Percentiles rank a stretch among this genome's conserved stretches.
phyloP scores from a whole-genome alignment of 2,888 invertebrate genomes.

The Eristalis intricaria region DNA sequence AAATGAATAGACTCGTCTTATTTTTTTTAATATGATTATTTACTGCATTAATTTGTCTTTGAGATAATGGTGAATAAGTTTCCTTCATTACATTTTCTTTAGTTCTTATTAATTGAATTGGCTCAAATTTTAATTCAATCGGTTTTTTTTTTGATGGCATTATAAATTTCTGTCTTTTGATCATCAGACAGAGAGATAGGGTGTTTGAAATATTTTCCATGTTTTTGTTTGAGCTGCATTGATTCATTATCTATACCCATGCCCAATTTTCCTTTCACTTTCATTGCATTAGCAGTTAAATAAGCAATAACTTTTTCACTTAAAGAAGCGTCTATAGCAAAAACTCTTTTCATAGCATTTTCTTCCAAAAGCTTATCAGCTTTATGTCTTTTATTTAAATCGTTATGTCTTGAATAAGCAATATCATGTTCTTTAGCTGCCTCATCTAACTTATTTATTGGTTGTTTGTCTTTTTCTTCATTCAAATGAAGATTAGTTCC shows the following conservation, averaged over 20 bases:
- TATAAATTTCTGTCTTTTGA: too few species aligned
- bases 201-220: conserved; percentile 11
- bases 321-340: conserved; percentile 27
- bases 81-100: conserved; percentile 8
- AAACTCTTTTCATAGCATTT: conserved; percentile 32
- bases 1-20: conserved; percentile 32
- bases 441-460: conserved; percentile 72
- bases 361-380: conserved; percentile 31
- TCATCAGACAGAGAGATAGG: neutral
- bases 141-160: too few species aligned
- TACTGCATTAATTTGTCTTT: conserved; percentile 23
- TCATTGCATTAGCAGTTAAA: conserved; percentile 23
- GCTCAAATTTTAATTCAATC: too few species aligned
- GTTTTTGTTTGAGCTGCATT: conserved; percentile 22
- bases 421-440: conserved; percentile 66
- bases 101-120: neutral
- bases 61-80: conserved; percentile 19
- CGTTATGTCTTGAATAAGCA: conserved; percentile 14
- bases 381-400: neutral
- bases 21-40: conserved; percentile 26
- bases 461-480: conserved; percentile 15
- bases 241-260: conserved; percentile 18
- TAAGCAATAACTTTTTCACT: conserved; percentile 27
- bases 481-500: conserved; percentile 39
- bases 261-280: conserved; percentile 28